phyloP scores from a whole-genome alignment of 2,113 vertebrate genomes.

The Peromyscus polionotus region DNA sequence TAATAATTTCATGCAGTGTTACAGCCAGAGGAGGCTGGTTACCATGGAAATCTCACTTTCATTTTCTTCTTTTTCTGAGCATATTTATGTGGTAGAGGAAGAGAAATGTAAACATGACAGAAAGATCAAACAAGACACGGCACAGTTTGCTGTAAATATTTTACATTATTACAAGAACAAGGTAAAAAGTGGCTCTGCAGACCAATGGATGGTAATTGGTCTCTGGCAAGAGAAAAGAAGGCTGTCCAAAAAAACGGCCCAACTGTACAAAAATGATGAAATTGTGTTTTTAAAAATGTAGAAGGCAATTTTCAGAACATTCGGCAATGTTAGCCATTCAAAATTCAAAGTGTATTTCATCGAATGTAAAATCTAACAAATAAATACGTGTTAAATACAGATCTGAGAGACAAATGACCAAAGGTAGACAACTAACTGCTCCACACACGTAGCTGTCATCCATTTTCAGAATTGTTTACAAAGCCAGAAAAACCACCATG shows the following conservation, averaged over 20 bases:
- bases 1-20: slow-evolving; percentile 64
- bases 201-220: slow-evolving; percentile 84
- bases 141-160: slow-evolving; percentile 85
- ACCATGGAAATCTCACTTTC: slow-evolving; percentile 60
- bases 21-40: slow-evolving; percentile 50
- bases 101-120: slow-evolving; percentile 55
- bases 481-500: slow-evolving; percentile 75
- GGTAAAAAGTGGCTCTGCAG: slow-evolving; percentile 86
- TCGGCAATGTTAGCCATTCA: slow-evolving; percentile 81
- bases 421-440: slow-evolving; percentile 70
- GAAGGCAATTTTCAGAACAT: slow-evolving; percentile 78
- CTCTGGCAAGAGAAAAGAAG: slow-evolving; percentile 82
- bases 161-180: slow-evolving; percentile 92
- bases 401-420: slow-evolving; percentile 84
- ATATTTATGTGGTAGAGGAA: slow-evolving; percentile 70
- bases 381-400: slow-evolving; percentile 89
- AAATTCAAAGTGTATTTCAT: slow-evolving; percentile 83
- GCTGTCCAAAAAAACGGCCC: slow-evolving; percentile 76
- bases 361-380: slow-evolving; percentile 87
- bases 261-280: slow-evolving; percentile 83
- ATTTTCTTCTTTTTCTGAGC: slow-evolving; percentile 37
- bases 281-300: slow-evolving; percentile 71
- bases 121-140: slow-evolving; percentile 75
- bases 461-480: slow-evolving; percentile 80
- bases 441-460: slow-evolving; percentile 68